Evolutionary conservation across 2,113 vertebrate species (phyloP), one percentile per base, ranked within the genome.

Genomic region (Cyanocitta stelleri): DNA sequence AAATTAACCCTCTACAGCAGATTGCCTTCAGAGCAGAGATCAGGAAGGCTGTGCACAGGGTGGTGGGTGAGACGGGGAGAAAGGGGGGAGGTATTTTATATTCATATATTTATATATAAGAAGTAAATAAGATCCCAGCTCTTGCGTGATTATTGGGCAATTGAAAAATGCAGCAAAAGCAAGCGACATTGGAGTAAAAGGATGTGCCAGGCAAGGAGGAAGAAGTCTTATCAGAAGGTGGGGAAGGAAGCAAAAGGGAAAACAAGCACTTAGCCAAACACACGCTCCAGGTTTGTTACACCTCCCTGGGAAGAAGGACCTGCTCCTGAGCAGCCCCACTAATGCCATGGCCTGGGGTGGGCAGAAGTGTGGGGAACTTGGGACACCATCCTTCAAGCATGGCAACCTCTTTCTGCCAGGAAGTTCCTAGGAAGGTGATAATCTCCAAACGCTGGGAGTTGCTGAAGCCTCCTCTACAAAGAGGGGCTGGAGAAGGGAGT

Each of bases 61-160:
- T 5, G 67, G 67, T 29, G 74, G 90, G 78, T 3, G 26, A 93
- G 85, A 83, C 0, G 0, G 71, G 56, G 64, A 43, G 41, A 13
- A 41, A 39, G 30, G 14, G 41, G 51, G 29, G 39, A 61, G 58
- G 49, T 61, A 90, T 93, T 76, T 83, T 87, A 89, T 94, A 95
- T 52, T 92, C 69, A 89, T 94, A 73, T 89, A 94, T 90, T 93
- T 83, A 78, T 93, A 89, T 94, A 92, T 96, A 95, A 96, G 91
- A 96, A 95, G 91, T 95, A 97, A 96, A 85, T 95, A 96, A 97
- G 91, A 92, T 97, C 90, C 93, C 95, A 96, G 95, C 95, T 97
- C 94, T 96, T 83, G 94, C 59, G 41, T 59, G 39, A 94, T 91
- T 96, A 96, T 96, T 95, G 87, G 94, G 88, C 69, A 10, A 89